These are phyloP conservation scores for Acanthurus lineatus DNA, from an alignment of 2,797 vertebrate species.

Conservation along the genomic window DNA sequence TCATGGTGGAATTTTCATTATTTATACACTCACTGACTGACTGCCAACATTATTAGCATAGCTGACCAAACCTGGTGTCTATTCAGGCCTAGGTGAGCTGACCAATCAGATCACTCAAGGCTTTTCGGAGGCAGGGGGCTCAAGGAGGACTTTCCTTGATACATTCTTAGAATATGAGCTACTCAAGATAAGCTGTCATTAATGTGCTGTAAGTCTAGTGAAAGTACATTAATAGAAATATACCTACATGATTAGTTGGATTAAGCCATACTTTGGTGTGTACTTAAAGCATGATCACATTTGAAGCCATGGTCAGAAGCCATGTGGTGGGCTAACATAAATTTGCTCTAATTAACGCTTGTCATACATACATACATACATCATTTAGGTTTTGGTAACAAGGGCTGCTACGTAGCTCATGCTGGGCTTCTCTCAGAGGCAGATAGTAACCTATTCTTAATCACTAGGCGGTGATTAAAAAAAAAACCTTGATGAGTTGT, in stretches of 20 bases:
- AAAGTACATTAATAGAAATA: not conserved
- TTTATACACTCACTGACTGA: no score
- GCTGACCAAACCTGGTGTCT: no score
- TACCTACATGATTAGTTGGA: not conserved
- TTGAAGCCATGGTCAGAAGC: not conserved
- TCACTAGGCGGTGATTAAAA: slow-evolving; percentile 19
- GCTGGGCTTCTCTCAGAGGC: not conserved
- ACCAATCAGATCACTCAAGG: no score
- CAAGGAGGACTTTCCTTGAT: no score
- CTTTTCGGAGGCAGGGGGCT: no score
- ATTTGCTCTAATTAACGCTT: slow-evolving; percentile 1
- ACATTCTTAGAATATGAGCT: not conserved
- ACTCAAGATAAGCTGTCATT: not conserved
- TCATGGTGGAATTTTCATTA: no score
- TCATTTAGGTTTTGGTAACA: not conserved
- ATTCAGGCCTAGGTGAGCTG: no score
- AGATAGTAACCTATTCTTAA: slow-evolving; percentile 13
- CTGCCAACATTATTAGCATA: no score
- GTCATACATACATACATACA: not conserved
- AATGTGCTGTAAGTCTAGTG: not conserved
- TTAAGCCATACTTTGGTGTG: not conserved
- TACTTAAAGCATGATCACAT: slow-evolving; percentile 15
- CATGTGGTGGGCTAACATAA: not conserved
- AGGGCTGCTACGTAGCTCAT: not conserved
- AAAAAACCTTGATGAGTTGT: slow-evolving; percentile 17